Evolutionary conservation across 53 echinoderm and acorn worm genomes (phyloP).

Genomic region (Echinometra lucunter): DNA sequence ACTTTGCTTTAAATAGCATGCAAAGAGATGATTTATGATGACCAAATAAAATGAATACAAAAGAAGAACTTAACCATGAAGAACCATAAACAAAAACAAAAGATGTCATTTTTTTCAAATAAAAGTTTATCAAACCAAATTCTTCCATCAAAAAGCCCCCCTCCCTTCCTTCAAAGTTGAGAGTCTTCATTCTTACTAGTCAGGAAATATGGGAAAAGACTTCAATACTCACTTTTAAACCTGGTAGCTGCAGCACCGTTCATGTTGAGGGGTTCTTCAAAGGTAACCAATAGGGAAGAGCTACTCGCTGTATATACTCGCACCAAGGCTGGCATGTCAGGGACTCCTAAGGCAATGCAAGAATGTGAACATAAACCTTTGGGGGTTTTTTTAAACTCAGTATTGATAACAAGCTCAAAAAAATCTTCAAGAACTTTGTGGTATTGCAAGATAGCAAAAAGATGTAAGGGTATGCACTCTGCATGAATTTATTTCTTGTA

Average conservation of each 20-base stretch:
- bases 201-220: background rate
- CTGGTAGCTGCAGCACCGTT: conserved; percentile 93
- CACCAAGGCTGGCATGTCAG: conserved; percentile 86
- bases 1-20: too few relatives aligned
- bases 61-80: too few relatives aligned
- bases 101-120: too few relatives aligned
- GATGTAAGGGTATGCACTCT: background rate
- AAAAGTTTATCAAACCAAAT: too few relatives aligned
- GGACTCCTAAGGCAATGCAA: conserved; percentile 75
- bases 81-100: too few relatives aligned
- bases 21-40: too few relatives aligned
- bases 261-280: conserved; percentile 91
- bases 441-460: background rate
- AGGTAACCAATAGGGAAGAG: conserved; percentile 85
- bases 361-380: background rate
- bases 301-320: conserved; percentile 85
- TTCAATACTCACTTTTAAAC: conserved; percentile 85
- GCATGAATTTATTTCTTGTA: too few relatives aligned
- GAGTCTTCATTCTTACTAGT: too few relatives aligned
- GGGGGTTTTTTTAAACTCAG: background rate
- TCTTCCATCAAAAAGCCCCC: too few relatives aligned
- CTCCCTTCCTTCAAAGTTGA: too few relatives aligned
- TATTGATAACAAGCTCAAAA: background rate
- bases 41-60: too few relatives aligned
- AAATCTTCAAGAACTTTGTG: background rate